Evolutionary conservation across 2,888 invertebrate genomes (phyloP), one percentile per base, ranked within the genome.

Genomic region (Pandemis heparana): DNA sequence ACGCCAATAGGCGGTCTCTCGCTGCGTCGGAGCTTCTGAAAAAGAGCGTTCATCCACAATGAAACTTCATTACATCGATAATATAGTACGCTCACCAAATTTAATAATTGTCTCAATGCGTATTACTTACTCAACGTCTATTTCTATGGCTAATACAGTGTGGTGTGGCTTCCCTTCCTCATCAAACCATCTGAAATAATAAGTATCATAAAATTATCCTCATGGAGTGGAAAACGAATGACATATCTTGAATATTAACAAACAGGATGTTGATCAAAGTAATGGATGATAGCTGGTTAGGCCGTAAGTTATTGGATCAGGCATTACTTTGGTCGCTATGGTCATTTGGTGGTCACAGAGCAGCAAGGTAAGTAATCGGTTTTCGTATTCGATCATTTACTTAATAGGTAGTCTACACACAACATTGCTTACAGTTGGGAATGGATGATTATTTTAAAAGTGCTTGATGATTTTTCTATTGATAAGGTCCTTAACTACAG

Each of bases 91-190:
- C 5, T 16, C 1, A 48, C 48, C 12, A 48, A 48, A 48, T 48
- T 10, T 43, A 12, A 43, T 12, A 43, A 43, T 43, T 12, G 5
- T 5, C 12, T 12, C 5, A 32, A 18, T 64, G 4, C 16, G 62
- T 8, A 66, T 61, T 77, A 87, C 92, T 89, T 81, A 93, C 93
- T 89, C 91, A 6, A 89, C 81, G 71, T 92, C 92, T 7, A 94
- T 91, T 80, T 93, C 93, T 51, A 93, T 83, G 32, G 90, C 92
- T 74, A 93, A 75, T n/a, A 89, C 86, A 5, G 90, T 89, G 53
- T 89, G 86, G 62, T 92, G 91, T 0, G 92, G 89, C 63, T 91
- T 92, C 1, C 92, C 89, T 81, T 92, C 91, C 77, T 92, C 92
- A 66, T 94, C 92, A 64, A 91, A 85, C 93, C 93, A 94, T 76